Evolutionary conservation across 2,888 invertebrate species (phyloP), one percentile per base, ranked within the genome.

Genomic region (Opisthograptis luteolata): DNA sequence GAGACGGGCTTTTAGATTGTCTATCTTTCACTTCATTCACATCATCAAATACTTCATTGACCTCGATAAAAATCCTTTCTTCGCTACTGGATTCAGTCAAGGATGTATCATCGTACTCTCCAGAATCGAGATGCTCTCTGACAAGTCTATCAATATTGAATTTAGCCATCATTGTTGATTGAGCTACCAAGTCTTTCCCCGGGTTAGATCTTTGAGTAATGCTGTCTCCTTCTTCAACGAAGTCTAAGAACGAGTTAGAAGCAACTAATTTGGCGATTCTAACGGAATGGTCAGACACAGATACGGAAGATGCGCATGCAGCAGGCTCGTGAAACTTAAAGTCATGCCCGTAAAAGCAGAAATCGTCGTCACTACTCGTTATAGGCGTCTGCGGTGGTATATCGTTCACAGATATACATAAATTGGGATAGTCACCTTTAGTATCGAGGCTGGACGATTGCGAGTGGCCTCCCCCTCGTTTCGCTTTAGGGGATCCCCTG

Each of bases 401-500:
- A 55, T 88, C 87, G 64, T 73, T 84, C 66, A 80, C 71, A 37
- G 85, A 84, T 70, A 87, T 79, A 70, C 68, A 78, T 70, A 87
- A 70, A 67, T 72, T 71, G 50, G 70, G 70, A 83, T 87, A 89
- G 60, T 91, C 91, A 91, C 91, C 91, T 91, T 90, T 90, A 3
- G 75, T 80, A 37, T 89, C 89, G 63, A 86, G 62, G 66, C 79
- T 78, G 45, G 86, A 84, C 7, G 84, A 67, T 64, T 84, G 87
- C 5, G 88, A 84, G 54, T 77, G 68, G 47, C 82, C 88, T 35
- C 87, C 89, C 28, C 91, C 91, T 24, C 92, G 87, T 81, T 93
- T 93, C 49, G 91, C 84, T 79, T 94, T 94, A 30, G 95, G 95
- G 15, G 95, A 95, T 47, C 96, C 96, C 68, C 97, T 91, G 2